phyloP scores from a whole-genome alignment of 2,113 vertebrate species.

The Crocuta crocuta region DNA sequence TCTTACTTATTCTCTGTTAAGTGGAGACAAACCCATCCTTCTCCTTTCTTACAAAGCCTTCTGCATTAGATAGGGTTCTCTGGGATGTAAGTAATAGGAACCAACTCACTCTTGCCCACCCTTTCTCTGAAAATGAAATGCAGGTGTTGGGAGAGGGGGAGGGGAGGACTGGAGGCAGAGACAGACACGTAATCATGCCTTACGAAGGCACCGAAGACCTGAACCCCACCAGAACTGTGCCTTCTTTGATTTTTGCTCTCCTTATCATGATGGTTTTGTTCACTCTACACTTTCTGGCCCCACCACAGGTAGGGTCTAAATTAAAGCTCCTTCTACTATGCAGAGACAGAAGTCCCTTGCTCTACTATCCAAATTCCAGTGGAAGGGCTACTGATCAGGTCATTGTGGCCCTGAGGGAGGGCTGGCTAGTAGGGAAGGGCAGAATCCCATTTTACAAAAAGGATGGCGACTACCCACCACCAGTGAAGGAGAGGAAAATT shows the following conservation, averaged over 20 bases:
- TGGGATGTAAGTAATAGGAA: not conserved
- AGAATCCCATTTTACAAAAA: not conserved
- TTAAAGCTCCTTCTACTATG: not conserved
- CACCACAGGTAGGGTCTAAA: not conserved
- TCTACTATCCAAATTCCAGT: not conserved
- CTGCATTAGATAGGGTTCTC: not conserved
- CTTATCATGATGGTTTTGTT: not conserved
- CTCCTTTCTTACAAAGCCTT: constrained; percentile 10
- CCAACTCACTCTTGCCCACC: not conserved
- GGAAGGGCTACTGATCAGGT: not conserved
- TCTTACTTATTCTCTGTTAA: constrained; percentile 21
- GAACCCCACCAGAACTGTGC: not conserved
- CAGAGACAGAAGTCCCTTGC: not conserved
- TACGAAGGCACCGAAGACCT: not conserved
- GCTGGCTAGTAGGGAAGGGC: not conserved
- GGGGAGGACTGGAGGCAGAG: not conserved
- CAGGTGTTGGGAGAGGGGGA: not conserved
- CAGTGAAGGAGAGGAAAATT: not conserved
- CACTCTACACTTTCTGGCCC: not conserved
- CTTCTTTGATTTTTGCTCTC: not conserved
- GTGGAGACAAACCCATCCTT: not conserved
- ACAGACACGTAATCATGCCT: not conserved
- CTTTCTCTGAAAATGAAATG: constrained; percentile 4
- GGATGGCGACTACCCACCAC: not conserved
- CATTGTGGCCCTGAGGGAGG: not conserved